Evolutionary conservation across 2,888 invertebrate species (phyloP).

Genomic region (Drosophila fungiperda): DNA sequence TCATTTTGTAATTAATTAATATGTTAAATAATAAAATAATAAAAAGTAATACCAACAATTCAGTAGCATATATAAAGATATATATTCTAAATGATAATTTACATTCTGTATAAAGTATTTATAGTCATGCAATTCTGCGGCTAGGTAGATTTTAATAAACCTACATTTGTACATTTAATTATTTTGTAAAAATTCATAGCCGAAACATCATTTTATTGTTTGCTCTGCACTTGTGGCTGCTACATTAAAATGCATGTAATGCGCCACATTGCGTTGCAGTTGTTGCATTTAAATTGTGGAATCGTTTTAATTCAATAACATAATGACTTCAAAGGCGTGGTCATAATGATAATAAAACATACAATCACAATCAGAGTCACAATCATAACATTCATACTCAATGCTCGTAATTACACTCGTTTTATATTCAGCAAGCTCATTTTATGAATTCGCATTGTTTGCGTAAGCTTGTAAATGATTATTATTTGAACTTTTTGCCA

Average conservation of each 20-base stretch:
- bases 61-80: not conserved
- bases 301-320: slow-evolving; percentile 38
- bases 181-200: slow-evolving; percentile 56
- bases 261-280: slow-evolving; percentile 29
- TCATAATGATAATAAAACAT: slow-evolving; percentile 31
- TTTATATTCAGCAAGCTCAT: slow-evolving; percentile 23
- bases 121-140: not conserved
- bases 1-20: not conserved
- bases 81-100: not conserved
- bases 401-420: slow-evolving; percentile 28
- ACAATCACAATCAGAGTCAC: slow-evolving; percentile 28
- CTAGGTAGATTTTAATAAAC: slow-evolving; percentile 3
- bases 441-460: slow-evolving; percentile 22
- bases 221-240: slow-evolving; percentile 62
- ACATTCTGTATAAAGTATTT: not conserved
- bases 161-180: slow-evolving; percentile 63
- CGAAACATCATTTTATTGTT: slow-evolving; percentile 56
- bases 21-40: too few species aligned
- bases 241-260: slow-evolving; percentile 50
- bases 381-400: slow-evolving; percentile 32
- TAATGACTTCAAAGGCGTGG: slow-evolving; percentile 26
- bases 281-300: slow-evolving; percentile 34
- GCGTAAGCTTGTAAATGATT: slow-evolving; percentile 20
- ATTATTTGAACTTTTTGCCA: slow-evolving; percentile 31
- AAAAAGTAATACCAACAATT: not conserved